Evolutionary conservation across 1,140 invertebrate genomes (phyloP), one percentile per base, ranked within the genome.

Genomic region (Drosophila sp.): DNA sequence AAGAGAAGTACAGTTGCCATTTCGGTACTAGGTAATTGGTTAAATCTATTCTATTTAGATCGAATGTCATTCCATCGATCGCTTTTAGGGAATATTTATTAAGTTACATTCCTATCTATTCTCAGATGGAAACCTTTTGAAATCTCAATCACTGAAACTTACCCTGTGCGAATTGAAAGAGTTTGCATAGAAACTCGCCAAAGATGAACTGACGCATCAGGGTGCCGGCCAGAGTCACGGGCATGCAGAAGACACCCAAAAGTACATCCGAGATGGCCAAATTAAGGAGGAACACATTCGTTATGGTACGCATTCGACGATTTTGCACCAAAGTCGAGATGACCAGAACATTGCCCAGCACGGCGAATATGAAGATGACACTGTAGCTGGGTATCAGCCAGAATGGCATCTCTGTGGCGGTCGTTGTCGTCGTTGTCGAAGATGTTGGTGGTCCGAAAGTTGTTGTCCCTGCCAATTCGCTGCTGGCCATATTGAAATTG

Each of bases 121-220:
- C 11, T 40, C 38, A 10, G 38, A 0, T 17, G 17, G 17, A 17
- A 17, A 17, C 17, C 17, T 17, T 17, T 17, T 17, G 17, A 17
- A 17, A 17, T 17, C 17, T 17, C 17, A 17, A 17, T 17, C 17
- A 17, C 17, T 50, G 1, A 7, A 29, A 91, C 93, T 94, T 93
- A 97, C 96, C 96, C 95, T 97, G 97, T 60, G 97, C 94, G 91
- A 96, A 98, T 0, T 96, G 94, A 73, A 98, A 96, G 17, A 97
- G 91, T 82, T 97, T 96, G 93, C 97, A 98, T 93, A 98, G 95
- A 1, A 94, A 92, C 27, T 94, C 93, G 1, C 97, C 97, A 76
- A 98, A 98, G 47, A 98, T 94, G 91, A 98, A 98, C 86, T 97
- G 94, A 79, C 95, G 93, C 70, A 97, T 93, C 17, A 98, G 93